These are phyloP conservation scores for Andinoacara biseriatus DNA, from an alignment of 2,113 vertebrate species.

Conservation along the genomic window DNA sequence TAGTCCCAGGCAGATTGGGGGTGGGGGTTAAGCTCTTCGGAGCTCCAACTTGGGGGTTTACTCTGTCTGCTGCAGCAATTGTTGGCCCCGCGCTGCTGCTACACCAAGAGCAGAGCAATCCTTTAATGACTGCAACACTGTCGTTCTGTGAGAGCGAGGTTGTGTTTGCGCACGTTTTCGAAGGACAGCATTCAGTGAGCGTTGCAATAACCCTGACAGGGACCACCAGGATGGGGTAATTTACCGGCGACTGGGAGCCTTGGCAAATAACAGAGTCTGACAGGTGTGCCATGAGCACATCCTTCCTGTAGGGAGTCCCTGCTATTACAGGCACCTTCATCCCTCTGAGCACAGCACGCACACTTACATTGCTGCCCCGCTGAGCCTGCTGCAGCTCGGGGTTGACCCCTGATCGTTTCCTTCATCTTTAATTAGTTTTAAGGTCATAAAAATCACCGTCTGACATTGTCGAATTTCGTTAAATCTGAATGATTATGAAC, in stretches of 20 bases:
- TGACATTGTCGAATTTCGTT: not conserved
- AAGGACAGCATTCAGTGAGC: slow-evolving; percentile 40
- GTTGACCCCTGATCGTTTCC: slow-evolving; percentile 7
- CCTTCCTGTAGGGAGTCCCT: slow-evolving; percentile 46
- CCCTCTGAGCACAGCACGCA: slow-evolving; percentile 25
- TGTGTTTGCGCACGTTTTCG: slow-evolving; percentile 42
- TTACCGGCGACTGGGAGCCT: slow-evolving; percentile 63
- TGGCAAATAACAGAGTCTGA: slow-evolving; percentile 71
- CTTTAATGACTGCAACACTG: slow-evolving; percentile 48
- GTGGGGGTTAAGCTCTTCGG: slow-evolving; percentile 63
- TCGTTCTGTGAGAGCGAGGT: slow-evolving; percentile 9
- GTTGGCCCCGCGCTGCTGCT: slow-evolving; percentile 44
- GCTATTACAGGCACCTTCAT: slow-evolving; percentile 54
- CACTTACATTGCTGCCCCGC: slow-evolving; percentile 22
- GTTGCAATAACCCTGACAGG: slow-evolving; percentile 37
- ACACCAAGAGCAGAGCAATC: slow-evolving; percentile 29
- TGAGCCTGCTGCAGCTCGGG: slow-evolving; percentile 28
- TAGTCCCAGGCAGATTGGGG: slow-evolving; percentile 51
- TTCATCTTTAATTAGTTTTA: not conserved
- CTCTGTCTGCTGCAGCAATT: slow-evolving; percentile 61
- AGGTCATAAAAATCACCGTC: not conserved
- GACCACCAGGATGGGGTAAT: slow-evolving; percentile 60
- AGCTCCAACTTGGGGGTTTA: slow-evolving; percentile 60
- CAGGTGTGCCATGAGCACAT: slow-evolving; percentile 64
- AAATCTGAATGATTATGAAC: not conserved